phyloP scores from a whole-genome alignment of 2,888 invertebrate genomes.

The Drosophila mimica region DNA sequence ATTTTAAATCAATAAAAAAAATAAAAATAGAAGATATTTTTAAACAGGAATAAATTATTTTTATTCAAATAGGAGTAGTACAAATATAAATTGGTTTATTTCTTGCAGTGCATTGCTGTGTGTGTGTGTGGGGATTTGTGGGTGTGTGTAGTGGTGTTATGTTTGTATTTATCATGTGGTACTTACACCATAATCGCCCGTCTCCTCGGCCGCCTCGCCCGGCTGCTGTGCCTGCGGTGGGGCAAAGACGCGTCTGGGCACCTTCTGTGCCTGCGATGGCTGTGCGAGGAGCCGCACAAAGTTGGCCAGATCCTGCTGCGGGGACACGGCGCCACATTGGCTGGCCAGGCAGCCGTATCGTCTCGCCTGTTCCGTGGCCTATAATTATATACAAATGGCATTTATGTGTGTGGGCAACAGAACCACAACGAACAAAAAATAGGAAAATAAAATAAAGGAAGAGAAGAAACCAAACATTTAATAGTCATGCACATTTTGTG shows the following conservation, averaged over 20 bases:
- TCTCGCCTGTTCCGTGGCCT: slow-evolving; percentile 92
- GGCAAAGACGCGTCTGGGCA: slow-evolving; percentile 86
- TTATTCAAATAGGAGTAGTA: too few relatives aligned
- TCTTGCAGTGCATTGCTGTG: background rate
- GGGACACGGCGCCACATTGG: slow-evolving; percentile 91
- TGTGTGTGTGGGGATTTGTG: background rate
- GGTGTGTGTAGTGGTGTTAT: background rate
- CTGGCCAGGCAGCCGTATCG: slow-evolving; percentile 93
- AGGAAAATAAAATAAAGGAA: background rate
- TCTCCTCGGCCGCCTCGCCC: slow-evolving; percentile 85
- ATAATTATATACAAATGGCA: slow-evolving; percentile 12
- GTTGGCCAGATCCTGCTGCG: slow-evolving; percentile 86
- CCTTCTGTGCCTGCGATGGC: slow-evolving; percentile 85
- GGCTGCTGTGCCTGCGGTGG: slow-evolving; percentile 88
- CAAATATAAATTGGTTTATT: background rate
- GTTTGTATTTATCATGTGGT: slow-evolving; percentile 9
- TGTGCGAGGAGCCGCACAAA: slow-evolving; percentile 90
- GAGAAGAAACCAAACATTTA: slow-evolving; percentile 37
- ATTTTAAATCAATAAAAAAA: background rate
- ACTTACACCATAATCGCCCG: slow-evolving; percentile 86
- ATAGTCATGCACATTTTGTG: slow-evolving; percentile 19
- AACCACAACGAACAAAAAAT: too few relatives aligned
- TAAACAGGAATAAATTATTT: background rate
- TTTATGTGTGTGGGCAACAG: background rate
- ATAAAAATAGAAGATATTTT: background rate